Evolutionary conservation across 2,888 invertebrate species (phyloP).

Genomic region (Eurytoma californica): DNA sequence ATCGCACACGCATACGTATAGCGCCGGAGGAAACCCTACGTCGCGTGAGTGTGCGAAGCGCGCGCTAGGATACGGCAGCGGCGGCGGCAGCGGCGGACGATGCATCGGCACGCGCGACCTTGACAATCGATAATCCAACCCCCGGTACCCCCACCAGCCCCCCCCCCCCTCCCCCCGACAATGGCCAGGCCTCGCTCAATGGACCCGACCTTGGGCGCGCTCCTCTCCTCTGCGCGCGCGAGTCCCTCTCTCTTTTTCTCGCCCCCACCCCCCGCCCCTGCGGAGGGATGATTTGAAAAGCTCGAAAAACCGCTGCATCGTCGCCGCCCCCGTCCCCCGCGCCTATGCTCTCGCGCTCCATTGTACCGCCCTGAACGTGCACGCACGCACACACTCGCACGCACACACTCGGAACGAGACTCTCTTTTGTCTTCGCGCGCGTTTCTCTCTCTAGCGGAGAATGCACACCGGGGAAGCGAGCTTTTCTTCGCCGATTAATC

Average conservation of each 20-base stretch:
- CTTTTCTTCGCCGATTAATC: conserved; percentile 12
- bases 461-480: neutral
- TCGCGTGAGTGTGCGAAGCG: neutral
- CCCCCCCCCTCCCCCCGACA: neutral
- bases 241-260: conserved; percentile 3
- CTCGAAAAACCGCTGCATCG: neutral
- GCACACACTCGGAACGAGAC: neutral
- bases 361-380: neutral
- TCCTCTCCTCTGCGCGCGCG: neutral
- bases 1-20: conserved; percentile 1
- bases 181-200: conserved; percentile 52
- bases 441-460: neutral
- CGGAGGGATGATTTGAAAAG: neutral
- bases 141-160: conserved; percentile 39
- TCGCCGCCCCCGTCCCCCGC: neutral
- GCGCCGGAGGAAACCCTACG: conserved; percentile 14
- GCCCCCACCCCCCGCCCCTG: neutral
- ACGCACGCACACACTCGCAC: neutral
- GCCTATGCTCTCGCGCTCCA: neutral
- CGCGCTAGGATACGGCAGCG: conserved; percentile 8
- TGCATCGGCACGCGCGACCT: conserved; percentile 58
- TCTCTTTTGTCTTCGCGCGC: neutral
- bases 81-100: conserved; percentile 33
- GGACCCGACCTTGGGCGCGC: conserved; percentile 55
- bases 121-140: conserved; percentile 58